A percentile compares a stretch with the other conserved stretches of the same genome.
Conservation (phyloP, 2,888 invertebrate species). For the Nasonovia ribisnigri region DNA sequence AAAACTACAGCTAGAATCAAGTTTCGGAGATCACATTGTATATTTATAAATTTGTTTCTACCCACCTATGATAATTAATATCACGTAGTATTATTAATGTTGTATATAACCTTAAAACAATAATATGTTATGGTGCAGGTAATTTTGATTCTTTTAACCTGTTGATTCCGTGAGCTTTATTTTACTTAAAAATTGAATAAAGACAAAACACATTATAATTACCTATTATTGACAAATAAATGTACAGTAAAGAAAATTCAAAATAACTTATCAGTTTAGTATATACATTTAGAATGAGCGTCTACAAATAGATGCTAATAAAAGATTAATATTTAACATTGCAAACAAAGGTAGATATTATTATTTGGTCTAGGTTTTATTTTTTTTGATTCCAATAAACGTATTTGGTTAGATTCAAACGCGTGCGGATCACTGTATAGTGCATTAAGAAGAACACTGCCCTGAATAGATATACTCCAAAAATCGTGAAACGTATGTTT, state of each 20-base stretch:
- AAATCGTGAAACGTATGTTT: background rate
- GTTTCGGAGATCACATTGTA: background rate
- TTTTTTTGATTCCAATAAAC: background rate
- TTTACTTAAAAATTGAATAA: background rate
- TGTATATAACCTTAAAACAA: background rate
- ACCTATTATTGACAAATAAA: background rate
- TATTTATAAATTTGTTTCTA: background rate
- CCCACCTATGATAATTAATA: too few relatives aligned
- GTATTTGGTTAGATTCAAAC: background rate
- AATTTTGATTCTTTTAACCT: background rate
- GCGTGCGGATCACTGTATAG: background rate
- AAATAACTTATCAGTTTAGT: background rate
- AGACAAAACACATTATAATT: background rate
- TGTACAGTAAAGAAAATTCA: background rate
- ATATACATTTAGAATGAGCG: background rate
- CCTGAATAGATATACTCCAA: background rate
- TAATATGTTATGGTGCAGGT: background rate
- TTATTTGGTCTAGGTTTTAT: background rate
- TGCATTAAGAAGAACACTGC: background rate
- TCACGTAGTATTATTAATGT: background rate
- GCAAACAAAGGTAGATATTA: background rate
- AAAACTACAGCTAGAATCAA: background rate
- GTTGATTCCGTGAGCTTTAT: background rate
- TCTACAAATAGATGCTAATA: background rate
- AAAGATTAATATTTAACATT: background rate